phyloP scores from a whole-genome alignment of 2,888 invertebrate species.

The Ligdia adustata region DNA sequence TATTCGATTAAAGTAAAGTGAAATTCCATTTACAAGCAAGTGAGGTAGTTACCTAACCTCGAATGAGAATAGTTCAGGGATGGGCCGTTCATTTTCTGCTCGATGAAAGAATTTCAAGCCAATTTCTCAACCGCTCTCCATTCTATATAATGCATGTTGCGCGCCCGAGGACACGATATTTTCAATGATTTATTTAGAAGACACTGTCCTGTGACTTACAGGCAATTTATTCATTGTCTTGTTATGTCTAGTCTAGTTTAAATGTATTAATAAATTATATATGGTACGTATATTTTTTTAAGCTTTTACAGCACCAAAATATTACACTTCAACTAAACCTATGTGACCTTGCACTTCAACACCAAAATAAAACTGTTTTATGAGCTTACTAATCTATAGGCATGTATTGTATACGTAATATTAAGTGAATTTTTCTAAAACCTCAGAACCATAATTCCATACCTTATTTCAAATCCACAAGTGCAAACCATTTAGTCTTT shows the following conservation, averaged over 20 bases:
- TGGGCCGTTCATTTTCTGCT: slow-evolving; percentile 41
- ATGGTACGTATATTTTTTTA: no score
- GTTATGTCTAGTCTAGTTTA: no score
- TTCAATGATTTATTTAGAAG: not conserved
- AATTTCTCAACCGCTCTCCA: slow-evolving; percentile 35
- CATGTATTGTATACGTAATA: no score
- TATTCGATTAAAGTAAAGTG: slow-evolving; percentile 17
- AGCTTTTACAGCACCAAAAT: no score
- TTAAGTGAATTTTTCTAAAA: no score
- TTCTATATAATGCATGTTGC: slow-evolving; percentile 33
- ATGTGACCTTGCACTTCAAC: no score
- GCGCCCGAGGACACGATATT: slow-evolving; percentile 14
- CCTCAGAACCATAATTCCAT: slow-evolving; percentile 4
- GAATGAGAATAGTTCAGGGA: slow-evolving; percentile 35
- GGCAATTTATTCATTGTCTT: no score
- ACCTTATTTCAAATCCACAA: slow-evolving; percentile 21
- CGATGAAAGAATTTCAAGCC: slow-evolving; percentile 40
- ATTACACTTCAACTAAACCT: no score
- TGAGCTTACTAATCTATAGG: no score
- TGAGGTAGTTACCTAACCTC: slow-evolving; percentile 11
- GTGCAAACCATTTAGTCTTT: slow-evolving; percentile 17
- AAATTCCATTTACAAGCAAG: slow-evolving; percentile 11
- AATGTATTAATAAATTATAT: no score
- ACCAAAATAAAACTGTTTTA: no score
- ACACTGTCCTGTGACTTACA: no score